These are phyloP conservation scores for Euschistus heros DNA, from an alignment of 1,140 invertebrate species.

Conservation along the genomic window DNA sequence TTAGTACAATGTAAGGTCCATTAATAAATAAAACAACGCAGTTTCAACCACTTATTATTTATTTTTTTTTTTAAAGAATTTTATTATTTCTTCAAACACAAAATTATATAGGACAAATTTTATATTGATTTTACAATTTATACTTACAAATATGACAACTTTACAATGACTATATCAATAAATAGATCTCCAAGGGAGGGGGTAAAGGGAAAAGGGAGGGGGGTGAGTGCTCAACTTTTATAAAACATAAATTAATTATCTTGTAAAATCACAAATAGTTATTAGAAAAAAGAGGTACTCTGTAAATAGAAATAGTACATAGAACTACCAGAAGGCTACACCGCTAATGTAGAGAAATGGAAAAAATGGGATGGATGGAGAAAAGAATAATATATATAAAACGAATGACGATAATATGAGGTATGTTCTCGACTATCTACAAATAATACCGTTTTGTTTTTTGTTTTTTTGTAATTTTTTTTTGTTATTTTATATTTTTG, in stretches of 20 bases:
- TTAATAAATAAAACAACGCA: constrained; percentile 3
- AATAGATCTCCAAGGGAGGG: constrained; percentile 18
- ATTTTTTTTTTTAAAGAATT: constrained; percentile 27
- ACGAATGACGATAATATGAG: constrained; percentile 19
- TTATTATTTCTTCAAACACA: constrained; percentile 29
- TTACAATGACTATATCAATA: constrained; percentile 30
- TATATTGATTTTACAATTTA: constrained; percentile 25
- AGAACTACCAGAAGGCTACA: constrained; percentile 2
- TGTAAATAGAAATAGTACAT: constrained; percentile 2
- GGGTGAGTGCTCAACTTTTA: constrained; percentile 7
- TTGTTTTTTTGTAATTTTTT: too few species aligned
- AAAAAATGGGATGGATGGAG: neutral
- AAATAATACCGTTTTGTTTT: constrained; percentile 7
- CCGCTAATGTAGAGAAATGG: neutral
- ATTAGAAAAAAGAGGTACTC: constrained; percentile 8
- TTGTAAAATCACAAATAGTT: neutral
- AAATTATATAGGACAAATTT: constrained; percentile 30
- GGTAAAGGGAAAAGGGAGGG: neutral
- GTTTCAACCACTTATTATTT: constrained; percentile 28
- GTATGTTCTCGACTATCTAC: constrained; percentile 22
- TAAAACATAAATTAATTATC: constrained; percentile 9
- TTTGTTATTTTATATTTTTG: neutral
- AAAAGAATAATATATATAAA: constrained; percentile 18
- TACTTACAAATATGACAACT: constrained; percentile 29
- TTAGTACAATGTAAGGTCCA: neutral